Evolutionary conservation across 2,888 invertebrate genomes (phyloP).

Genomic region (Drosophila prolongata): DNA sequence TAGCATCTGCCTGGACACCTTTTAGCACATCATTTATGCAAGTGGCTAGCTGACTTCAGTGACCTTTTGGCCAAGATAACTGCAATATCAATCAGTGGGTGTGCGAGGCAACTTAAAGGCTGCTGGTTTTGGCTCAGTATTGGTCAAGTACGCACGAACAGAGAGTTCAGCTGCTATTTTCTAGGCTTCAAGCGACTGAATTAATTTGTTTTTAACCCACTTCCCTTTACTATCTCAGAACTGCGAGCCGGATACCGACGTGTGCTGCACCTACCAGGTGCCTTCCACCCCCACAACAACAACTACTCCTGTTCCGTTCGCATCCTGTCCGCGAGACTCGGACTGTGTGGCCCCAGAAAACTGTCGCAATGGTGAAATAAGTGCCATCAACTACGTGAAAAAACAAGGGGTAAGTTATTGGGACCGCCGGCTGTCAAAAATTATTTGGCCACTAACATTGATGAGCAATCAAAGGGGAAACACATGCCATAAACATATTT

Average conservation of each 20-base stretch:
- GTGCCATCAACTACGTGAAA: constrained; percentile 75
- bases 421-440: background rate
- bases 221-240: constrained; percentile 70
- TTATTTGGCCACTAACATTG: constrained; percentile 1
- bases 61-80: constrained; percentile 63
- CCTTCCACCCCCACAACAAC: constrained; percentile 76
- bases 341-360: constrained; percentile 82
- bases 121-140: constrained; percentile 1
- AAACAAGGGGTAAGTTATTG: constrained; percentile 82
- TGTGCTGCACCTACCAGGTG: constrained; percentile 84
- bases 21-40: constrained; percentile 71
- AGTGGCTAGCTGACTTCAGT: constrained; percentile 53
- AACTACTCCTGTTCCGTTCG: constrained; percentile 72
- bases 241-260: constrained; percentile 83
- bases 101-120: constrained; percentile 6
- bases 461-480: constrained; percentile 1
- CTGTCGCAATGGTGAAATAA: constrained; percentile 82
- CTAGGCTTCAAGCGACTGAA: too few relatives aligned
- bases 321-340: constrained; percentile 75
- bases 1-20: constrained; percentile 16
- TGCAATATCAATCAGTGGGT: constrained; percentile 23
- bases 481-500: background rate
- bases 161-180: too few relatives aligned
- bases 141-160: background rate
- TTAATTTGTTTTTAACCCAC: background rate